These are phyloP conservation scores for Catharus bicknelli DNA, from an alignment of 2,113 vertebrate species.

Conservation along the genomic window DNA sequence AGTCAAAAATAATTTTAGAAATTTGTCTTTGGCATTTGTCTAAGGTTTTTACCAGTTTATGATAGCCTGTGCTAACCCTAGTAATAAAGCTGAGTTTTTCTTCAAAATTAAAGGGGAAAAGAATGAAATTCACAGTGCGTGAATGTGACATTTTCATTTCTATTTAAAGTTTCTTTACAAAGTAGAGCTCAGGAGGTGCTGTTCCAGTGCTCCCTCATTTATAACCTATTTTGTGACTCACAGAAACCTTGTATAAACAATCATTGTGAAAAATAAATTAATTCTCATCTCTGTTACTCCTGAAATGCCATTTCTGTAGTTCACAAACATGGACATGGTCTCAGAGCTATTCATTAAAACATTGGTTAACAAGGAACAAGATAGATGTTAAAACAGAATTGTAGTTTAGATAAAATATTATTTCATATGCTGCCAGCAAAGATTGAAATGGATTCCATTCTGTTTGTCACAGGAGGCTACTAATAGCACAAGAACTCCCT, in stretches of 20 bases:
- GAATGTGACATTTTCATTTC: conserved; percentile 50
- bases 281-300: not conserved
- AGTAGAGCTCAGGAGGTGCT: not conserved
- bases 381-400: not conserved
- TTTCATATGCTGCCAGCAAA: not conserved
- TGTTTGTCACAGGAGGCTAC: not conserved
- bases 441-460: not conserved
- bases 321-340: not conserved
- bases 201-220: not conserved
- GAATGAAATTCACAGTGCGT: not conserved
- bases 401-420: not conserved
- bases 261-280: not conserved
- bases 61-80: not conserved
- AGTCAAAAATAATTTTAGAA: conserved; percentile 20
- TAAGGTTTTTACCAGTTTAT: not conserved
- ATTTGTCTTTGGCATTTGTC: conserved; percentile 14
- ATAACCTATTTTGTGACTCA: conserved; percentile 16
- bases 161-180: conserved; percentile 39
- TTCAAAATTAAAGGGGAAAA: conserved; percentile 2
- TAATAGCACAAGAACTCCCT: not conserved
- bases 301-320: conserved; percentile 24
- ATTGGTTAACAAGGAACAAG: not conserved
- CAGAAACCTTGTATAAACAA: conserved; percentile 39
- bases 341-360: not conserved
- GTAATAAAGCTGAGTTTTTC: conserved; percentile 6